phyloP scores from a whole-genome alignment of 2,888 invertebrate species.

The Catocala nupta region DNA sequence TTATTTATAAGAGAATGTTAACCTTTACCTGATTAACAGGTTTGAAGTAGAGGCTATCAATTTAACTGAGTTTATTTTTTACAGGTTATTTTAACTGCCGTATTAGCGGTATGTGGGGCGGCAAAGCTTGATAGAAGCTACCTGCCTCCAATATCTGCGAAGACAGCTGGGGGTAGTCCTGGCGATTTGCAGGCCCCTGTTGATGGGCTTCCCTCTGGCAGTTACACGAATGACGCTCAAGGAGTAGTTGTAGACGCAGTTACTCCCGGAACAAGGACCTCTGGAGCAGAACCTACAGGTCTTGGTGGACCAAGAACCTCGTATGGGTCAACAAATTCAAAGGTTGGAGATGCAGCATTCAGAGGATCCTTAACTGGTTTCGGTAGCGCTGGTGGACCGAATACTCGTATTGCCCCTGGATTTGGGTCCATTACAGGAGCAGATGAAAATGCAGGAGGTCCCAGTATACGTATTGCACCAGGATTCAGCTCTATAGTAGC shows the following conservation, averaged over 20 bases:
- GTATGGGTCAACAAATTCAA: conserved; percentile 78
- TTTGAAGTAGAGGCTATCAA: background rate
- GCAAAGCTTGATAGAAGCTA: conserved; percentile 75
- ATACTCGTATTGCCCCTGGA: conserved; percentile 34
- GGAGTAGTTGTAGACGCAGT: conserved; percentile 82
- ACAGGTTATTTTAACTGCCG: conserved; percentile 74
- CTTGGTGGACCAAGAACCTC: conserved; percentile 71
- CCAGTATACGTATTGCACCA: conserved; percentile 15
- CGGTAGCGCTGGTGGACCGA: conserved; percentile 29
- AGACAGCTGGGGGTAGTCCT: conserved; percentile 71
- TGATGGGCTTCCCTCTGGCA: conserved; percentile 65
- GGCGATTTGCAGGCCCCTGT: conserved; percentile 67
- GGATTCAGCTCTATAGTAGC: conserved; percentile 29
- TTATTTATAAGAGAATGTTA: background rate
- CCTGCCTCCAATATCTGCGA: conserved; percentile 72
- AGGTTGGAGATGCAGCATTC: conserved; percentile 81
- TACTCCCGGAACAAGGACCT: conserved; percentile 70
- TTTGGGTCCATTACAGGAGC: conserved; percentile 13
- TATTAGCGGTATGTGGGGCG: conserved; percentile 74
- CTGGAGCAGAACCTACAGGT: conserved; percentile 62
- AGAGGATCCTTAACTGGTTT: conserved; percentile 54
- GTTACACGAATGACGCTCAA: conserved; percentile 73
- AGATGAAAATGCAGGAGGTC: conserved; percentile 7
- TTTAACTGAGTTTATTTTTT: conserved; percentile 20
- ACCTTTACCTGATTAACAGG: conserved; percentile 8